These are phyloP conservation scores for Panthera leo DNA, from an alignment of 2,113 vertebrate species.

Conservation along the genomic window DNA sequence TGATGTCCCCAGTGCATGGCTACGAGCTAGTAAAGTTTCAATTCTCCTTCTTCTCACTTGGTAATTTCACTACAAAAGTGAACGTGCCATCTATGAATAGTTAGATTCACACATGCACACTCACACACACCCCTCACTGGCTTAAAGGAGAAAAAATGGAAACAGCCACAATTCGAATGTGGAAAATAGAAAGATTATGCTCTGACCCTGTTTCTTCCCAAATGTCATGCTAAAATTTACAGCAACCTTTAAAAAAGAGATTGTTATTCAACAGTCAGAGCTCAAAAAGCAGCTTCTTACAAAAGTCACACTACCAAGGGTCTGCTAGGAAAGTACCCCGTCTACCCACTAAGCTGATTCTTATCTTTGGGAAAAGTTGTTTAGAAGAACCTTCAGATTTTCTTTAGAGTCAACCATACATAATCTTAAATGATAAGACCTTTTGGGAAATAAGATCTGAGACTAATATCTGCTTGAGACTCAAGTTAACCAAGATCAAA, in stretches of 20 bases:
- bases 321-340: neutral
- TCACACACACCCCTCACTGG: neutral
- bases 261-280: neutral
- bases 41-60: neutral
- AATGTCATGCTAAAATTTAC: neutral
- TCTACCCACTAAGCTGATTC: neutral
- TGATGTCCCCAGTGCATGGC: neutral
- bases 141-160: neutral
- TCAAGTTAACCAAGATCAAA: neutral
- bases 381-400: constrained; percentile 21
- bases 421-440: neutral
- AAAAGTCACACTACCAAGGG: neutral
- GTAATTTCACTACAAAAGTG: neutral
- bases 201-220: neutral
- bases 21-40: neutral
- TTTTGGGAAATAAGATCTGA: neutral
- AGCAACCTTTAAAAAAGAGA: neutral
- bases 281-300: neutral
- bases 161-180: neutral
- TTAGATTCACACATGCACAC: neutral
- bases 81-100: neutral
- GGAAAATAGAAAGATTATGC: neutral
- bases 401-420: neutral
- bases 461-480: neutral
- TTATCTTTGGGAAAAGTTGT: constrained; percentile 19